Evolutionary conservation across 2,113 vertebrate genomes (phyloP).

Genomic region (Brachionichthys hirsutus): DNA sequence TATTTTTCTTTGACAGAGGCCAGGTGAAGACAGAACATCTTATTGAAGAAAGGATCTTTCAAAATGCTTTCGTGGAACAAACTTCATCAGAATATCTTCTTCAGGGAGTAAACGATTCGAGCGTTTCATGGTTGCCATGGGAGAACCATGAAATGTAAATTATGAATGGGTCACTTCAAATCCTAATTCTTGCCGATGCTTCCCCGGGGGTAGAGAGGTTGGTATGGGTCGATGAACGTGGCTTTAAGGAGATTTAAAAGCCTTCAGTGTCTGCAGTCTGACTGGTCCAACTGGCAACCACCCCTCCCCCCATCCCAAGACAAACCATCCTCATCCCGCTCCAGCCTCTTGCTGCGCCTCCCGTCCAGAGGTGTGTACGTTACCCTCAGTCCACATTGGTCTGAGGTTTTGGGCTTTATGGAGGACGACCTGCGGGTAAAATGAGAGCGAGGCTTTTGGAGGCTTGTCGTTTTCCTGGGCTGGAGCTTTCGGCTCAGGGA

Average conservation of each 20-base stretch:
- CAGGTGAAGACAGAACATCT: too few species aligned
- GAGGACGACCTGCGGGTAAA: slow-evolving; percentile 44
- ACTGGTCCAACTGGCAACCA: too few species aligned
- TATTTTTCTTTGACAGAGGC: too few species aligned
- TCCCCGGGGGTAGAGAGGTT: background rate
- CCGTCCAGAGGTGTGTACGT: background rate
- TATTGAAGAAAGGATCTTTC: too few species aligned
- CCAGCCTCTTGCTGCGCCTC: rapidly evolving
- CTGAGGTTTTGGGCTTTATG: slow-evolving; percentile 3
- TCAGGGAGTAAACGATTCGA: too few species aligned
- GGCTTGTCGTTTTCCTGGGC: slow-evolving; percentile 50
- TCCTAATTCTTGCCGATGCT: background rate
- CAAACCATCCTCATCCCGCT: slow-evolving; percentile 34
- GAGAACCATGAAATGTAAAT: background rate
- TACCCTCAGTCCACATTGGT: background rate
- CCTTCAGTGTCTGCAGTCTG: background rate
- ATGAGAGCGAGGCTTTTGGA: background rate
- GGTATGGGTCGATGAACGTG: background rate
- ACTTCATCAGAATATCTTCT: too few species aligned
- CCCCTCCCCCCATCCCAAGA: background rate
- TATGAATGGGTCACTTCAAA: too few species aligned
- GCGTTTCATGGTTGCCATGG: background rate
- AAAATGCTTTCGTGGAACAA: too few species aligned
- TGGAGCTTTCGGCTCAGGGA: slow-evolving; percentile 73
- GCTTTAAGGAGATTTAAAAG: background rate